Percentiles rank a stretch among this genome's conserved stretches.
Conservation (phyloP, 2,888 invertebrate species). For the Piscicola geometra region DNA sequence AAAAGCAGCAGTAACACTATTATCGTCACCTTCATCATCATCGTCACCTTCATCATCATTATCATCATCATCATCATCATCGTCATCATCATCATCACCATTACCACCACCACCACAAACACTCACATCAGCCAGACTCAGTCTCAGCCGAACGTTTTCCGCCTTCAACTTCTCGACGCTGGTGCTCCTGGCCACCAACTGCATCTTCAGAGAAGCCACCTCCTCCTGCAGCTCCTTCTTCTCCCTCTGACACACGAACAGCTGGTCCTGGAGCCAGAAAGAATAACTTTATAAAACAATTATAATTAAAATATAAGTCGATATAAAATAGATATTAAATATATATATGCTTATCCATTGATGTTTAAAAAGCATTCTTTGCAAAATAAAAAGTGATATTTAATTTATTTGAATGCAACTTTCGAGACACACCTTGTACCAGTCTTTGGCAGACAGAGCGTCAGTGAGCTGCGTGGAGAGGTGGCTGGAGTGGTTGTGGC, state of each 20-base stretch:
- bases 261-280: slow-evolving; percentile 55
- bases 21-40: no score
- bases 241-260: slow-evolving; percentile 54
- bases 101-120: no score
- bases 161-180: slow-evolving; percentile 54
- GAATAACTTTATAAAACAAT: neutral
- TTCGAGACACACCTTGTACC: slow-evolving; percentile 50
- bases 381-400: no score
- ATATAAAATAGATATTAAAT: neutral
- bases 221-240: slow-evolving; percentile 53
- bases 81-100: no score
- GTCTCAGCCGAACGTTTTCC: slow-evolving; percentile 51
- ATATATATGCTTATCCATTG: neutral
- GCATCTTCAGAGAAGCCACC: slow-evolving; percentile 41
- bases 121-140: slow-evolving; percentile 20
- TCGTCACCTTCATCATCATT: no score
- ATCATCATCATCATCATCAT: no score
- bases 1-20: no score
- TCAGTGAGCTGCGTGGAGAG: slow-evolving; percentile 54
- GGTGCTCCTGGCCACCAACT: slow-evolving; percentile 48
- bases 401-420: neutral
- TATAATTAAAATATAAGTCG: neutral
- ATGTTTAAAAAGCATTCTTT: no score
- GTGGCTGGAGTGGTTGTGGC: slow-evolving; percentile 53
- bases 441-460: slow-evolving; percentile 55